Percentiles rank a stretch among this genome's conserved stretches.
phyloP scores from a whole-genome alignment of 2,113 vertebrate genomes.

The Crotalus horridus region DNA sequence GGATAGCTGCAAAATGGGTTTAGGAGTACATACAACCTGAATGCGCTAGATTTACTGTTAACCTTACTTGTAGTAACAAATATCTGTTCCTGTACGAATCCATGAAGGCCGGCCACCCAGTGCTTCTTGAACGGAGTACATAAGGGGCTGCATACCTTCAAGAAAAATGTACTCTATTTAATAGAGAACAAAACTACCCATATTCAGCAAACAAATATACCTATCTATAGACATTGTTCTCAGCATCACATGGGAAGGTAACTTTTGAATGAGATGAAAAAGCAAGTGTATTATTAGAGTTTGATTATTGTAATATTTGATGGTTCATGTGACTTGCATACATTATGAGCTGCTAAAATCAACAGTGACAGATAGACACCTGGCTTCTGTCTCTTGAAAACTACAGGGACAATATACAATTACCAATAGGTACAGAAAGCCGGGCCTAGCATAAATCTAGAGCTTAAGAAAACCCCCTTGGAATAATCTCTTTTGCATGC shows the following conservation, averaged over 20 bases:
- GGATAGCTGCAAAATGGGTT: neutral
- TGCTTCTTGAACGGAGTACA: constrained; percentile 98
- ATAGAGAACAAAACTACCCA: neutral
- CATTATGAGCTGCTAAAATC: neutral
- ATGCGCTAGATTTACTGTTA: neutral
- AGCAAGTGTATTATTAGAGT: neutral
- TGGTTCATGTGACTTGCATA: neutral
- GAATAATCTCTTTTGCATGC: neutral
- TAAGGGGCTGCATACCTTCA: constrained; percentile 94
- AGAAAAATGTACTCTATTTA: constrained; percentile 28
- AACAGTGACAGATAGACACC: neutral
- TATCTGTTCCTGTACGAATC: constrained; percentile 89
- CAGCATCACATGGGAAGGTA: neutral
- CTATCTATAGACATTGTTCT: neutral
- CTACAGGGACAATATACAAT: neutral
- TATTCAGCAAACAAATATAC: neutral
- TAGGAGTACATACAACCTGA: neutral
- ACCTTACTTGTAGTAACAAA: constrained; percentile 98
- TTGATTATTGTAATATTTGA: neutral
- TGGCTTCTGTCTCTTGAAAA: neutral
- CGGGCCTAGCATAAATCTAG: neutral
- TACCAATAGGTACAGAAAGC: neutral
- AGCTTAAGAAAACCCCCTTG: neutral
- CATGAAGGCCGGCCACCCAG: constrained; percentile 84
- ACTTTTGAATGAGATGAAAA: neutral